Evolutionary conservation across 2,888 invertebrate genomes (phyloP).

Genomic region (Temnothorax unifasciatus): DNA sequence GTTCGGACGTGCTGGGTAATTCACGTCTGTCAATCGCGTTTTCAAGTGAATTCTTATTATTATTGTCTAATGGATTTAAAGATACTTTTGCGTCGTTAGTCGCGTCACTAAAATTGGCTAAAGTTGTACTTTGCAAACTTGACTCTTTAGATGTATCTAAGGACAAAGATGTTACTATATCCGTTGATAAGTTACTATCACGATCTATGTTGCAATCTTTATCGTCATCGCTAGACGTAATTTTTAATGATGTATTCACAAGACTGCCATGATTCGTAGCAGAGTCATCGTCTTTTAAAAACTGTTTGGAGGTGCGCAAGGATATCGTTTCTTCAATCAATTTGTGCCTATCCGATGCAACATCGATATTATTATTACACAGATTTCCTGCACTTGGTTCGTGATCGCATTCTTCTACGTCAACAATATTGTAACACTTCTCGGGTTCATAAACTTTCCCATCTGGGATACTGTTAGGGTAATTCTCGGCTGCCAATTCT

Average conservation of each 20-base stretch:
- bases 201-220: slow-evolving; percentile 40
- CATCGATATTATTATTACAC: slow-evolving; percentile 62
- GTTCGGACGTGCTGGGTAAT: slow-evolving; percentile 35
- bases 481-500: slow-evolving; percentile 45
- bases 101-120: slow-evolving; percentile 44
- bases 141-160: slow-evolving; percentile 50
- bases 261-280: background rate
- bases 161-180: slow-evolving; percentile 41
- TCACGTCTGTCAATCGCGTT: slow-evolving; percentile 48
- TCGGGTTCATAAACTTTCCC: background rate
- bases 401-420: slow-evolving; percentile 51
- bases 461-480: slow-evolving; percentile 51
- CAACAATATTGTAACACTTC: background rate
- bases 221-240: slow-evolving; percentile 35
- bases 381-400: slow-evolving; percentile 40
- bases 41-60: slow-evolving; percentile 58
- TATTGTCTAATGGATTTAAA: slow-evolving; percentile 58
- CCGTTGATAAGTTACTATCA: slow-evolving; percentile 37
- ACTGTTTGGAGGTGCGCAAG: background rate
- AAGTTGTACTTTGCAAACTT: slow-evolving; percentile 43
- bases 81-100: slow-evolving; percentile 42
- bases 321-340: background rate
- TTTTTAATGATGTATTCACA: slow-evolving; percentile 22
- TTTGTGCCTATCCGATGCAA: slow-evolving; percentile 6
- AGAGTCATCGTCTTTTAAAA: background rate